Conservation (phyloP, 2,888 invertebrate species). For the Perizoma flavofasciatum region DNA sequence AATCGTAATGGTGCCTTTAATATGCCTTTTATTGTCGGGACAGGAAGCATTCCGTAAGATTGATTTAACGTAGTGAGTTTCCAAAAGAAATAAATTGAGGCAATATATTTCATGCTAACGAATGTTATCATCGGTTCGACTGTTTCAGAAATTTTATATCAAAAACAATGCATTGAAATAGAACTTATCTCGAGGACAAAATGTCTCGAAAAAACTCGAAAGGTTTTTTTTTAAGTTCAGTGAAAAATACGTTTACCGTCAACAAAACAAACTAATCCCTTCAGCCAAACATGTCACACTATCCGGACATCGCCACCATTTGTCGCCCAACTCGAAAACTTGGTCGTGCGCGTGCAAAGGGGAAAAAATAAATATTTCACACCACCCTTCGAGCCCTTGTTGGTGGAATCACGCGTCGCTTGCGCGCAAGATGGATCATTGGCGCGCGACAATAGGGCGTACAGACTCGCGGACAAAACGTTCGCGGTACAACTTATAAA, state of each 20-base stretch:
- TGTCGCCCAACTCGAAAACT: conserved; percentile 70
- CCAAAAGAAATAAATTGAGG: background rate
- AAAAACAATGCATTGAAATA: no score
- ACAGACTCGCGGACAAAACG: conserved; percentile 50
- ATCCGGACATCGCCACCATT: conserved; percentile 55
- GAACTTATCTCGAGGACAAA: no score
- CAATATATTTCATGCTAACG: no score
- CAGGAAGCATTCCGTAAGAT: conserved; percentile 20
- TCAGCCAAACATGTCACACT: conserved; percentile 54
- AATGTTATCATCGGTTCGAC: no score
- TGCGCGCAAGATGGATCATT: conserved; percentile 76
- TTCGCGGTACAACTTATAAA: background rate
- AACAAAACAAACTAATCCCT: conserved; percentile 41
- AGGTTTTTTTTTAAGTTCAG: background rate
- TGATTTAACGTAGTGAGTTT: conserved; percentile 21
- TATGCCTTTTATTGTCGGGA: conserved; percentile 56
- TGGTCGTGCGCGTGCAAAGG: conserved; percentile 58
- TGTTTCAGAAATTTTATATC: no score
- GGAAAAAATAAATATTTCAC: conserved; percentile 78
- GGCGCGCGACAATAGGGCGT: conserved; percentile 49
- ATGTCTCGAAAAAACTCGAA: no score
- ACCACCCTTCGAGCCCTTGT: conserved; percentile 68
- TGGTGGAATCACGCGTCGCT: conserved; percentile 81
- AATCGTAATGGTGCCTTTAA: conserved; percentile 73
- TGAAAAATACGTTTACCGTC: background rate